These are phyloP conservation scores for Hyposoter didymator DNA, from an alignment of 2,888 invertebrate species.

Conservation along the genomic window DNA sequence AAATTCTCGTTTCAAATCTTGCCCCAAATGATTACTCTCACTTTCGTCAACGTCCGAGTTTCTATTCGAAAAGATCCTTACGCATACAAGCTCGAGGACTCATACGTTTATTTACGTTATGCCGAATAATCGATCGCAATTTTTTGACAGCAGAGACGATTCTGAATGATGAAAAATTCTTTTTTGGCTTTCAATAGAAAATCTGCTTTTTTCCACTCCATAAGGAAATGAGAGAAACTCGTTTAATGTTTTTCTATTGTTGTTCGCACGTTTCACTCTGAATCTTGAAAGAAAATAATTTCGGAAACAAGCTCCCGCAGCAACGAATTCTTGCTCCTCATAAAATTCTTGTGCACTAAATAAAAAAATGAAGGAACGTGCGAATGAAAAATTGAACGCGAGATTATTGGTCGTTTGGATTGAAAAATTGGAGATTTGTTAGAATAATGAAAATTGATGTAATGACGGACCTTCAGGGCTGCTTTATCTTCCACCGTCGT, in stretches of 20 bases:
- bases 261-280: background rate
- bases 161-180: background rate
- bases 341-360: background rate
- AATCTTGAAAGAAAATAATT: background rate
- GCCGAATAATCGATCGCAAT: background rate
- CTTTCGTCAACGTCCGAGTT: background rate
- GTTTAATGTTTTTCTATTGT: background rate
- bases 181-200: background rate
- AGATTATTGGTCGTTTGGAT: background rate
- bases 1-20: background rate
- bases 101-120: background rate
- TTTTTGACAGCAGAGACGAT: background rate
- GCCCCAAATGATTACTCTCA: background rate
- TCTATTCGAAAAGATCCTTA: background rate
- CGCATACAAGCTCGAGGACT: background rate
- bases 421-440: background rate
- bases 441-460: background rate
- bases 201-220: background rate
- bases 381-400: background rate
- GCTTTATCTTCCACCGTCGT: conserved; percentile 38
- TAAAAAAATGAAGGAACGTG: background rate
- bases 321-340: background rate
- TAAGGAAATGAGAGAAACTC: background rate
- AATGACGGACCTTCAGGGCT: conserved; percentile 50
- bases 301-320: background rate